Evolutionary conservation across 2,797 vertebrate genomes (phyloP), one percentile per base, ranked within the genome.

Genomic region (Momotus momota): DNA sequence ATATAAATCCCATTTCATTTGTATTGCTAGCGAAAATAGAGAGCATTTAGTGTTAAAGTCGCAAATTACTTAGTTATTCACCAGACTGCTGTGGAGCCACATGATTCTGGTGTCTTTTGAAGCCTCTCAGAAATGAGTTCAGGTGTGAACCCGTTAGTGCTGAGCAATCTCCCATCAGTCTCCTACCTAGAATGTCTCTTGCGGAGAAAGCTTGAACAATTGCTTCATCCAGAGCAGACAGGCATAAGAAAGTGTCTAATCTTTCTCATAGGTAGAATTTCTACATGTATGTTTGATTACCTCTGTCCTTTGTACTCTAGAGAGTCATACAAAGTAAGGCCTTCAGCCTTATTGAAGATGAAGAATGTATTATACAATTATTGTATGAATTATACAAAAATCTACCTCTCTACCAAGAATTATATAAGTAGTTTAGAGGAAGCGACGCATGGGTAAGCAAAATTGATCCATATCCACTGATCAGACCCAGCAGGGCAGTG

Each of bases 51-150:
- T 31, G 9, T 9, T 40, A 35, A 66, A 21, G 8, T n/a, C 46
- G 25, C 2, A 3, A 54, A 73, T 69, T 84, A 54, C n/a, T 83
- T 29, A 52, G 31, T 48, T 67, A 45, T 38, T 69, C 13, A 22
- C 41, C 35, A 64, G 33, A 14, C 11, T 3, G 1, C 7, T 62
- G 35, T 10, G 9, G 48, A 75, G 31, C 22, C 49, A 41, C 31
- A 18, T 0, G 15, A 49, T 21, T 10, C 26, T 2, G 0, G 0
- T 5, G 23, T 3, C 33, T 70, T 91, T 69, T 51, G 62, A 81
- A 82, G 62, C 8, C 23, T 61, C 46, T 54, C 51, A 54, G 43
- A 54, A 85, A 45, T 11, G 2, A 58, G 6, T 27, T 85, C 38
- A 72, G 16, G 12, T 66, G 23, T 43, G 29, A 11, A 1, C 5